phyloP scores from a whole-genome alignment of 2,113 vertebrate genomes.

The Stegostoma tigrinum region DNA sequence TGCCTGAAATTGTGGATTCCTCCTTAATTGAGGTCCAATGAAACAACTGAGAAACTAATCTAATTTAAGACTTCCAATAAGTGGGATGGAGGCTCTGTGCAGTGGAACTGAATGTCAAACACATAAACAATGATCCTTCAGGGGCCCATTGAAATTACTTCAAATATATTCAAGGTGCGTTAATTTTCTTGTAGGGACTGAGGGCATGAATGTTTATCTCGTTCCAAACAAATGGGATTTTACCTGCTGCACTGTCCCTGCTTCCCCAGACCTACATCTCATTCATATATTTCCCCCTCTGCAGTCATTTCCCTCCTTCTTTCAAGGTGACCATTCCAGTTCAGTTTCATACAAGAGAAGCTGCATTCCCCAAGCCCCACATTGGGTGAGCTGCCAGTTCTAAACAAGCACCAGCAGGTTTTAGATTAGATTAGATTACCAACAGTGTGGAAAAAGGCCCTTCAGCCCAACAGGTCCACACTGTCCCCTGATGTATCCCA shows the following conservation, averaged over 20 bases:
- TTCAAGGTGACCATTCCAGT: neutral
- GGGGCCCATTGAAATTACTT: neutral
- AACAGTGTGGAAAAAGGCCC: no score
- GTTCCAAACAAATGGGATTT: neutral
- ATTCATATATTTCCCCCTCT: neutral
- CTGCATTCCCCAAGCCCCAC: neutral
- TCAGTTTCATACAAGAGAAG: neutral
- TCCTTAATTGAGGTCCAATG: neutral
- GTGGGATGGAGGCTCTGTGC: neutral
- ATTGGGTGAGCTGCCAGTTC: neutral
- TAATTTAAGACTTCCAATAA: neutral
- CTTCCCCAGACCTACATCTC: neutral
- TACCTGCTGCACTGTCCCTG: neutral
- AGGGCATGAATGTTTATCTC: neutral
- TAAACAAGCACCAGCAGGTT: neutral
- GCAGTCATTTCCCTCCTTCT: neutral
- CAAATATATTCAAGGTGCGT: neutral
- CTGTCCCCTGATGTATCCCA: no score
- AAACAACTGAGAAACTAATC: neutral
- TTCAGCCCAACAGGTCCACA: no score
- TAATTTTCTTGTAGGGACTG: neutral
- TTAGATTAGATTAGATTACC: no score
- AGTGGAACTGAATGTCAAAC: neutral
- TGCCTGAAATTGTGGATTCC: neutral
- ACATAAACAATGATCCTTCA: neutral